These are phyloP conservation scores for Catocala nupta DNA, from an alignment of 2,888 invertebrate species.

Conservation along the genomic window DNA sequence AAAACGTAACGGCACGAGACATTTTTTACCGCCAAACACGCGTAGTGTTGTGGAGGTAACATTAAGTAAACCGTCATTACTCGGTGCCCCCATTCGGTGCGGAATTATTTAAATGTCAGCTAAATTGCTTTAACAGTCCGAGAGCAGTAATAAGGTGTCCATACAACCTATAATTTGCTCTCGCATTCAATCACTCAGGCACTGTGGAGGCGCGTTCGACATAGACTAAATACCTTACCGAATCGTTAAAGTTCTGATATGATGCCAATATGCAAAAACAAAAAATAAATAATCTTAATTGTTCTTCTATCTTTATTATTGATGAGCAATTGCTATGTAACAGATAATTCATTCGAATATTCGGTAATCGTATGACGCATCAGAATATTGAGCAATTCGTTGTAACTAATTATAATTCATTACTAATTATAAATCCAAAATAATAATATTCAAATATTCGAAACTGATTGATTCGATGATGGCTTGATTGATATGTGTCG, in stretches of 20 bases:
- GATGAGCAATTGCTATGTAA: too few species aligned
- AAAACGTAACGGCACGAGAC: conserved; percentile 54
- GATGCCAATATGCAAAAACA: too few species aligned
- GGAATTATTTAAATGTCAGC: conserved; percentile 87
- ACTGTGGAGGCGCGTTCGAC: conserved; percentile 56
- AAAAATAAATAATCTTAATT: too few species aligned
- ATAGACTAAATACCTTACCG: conserved; percentile 40
- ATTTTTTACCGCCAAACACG: conserved; percentile 42
- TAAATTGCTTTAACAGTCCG: conserved; percentile 85
- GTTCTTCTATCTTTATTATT: too few species aligned
- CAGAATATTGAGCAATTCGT: too few species aligned
- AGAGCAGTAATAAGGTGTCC: conserved; percentile 83
- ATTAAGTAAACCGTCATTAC: conserved; percentile 76
- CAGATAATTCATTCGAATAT: too few species aligned
- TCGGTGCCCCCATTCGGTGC: conserved; percentile 69
- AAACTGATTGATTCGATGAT: too few species aligned
- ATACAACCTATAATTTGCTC: conserved; percentile 81
- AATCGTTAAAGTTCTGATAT: neutral
- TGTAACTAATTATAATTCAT: too few species aligned
- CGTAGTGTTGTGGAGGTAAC: conserved; percentile 58
- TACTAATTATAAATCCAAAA: too few species aligned
- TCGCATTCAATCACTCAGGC: conserved; percentile 82
- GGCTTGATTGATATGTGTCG: too few species aligned
- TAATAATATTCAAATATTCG: too few species aligned
- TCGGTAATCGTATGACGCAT: too few species aligned